Evolutionary conservation across 2,113 vertebrate genomes (phyloP).

Genomic region (Edolisoma coerulescens): DNA sequence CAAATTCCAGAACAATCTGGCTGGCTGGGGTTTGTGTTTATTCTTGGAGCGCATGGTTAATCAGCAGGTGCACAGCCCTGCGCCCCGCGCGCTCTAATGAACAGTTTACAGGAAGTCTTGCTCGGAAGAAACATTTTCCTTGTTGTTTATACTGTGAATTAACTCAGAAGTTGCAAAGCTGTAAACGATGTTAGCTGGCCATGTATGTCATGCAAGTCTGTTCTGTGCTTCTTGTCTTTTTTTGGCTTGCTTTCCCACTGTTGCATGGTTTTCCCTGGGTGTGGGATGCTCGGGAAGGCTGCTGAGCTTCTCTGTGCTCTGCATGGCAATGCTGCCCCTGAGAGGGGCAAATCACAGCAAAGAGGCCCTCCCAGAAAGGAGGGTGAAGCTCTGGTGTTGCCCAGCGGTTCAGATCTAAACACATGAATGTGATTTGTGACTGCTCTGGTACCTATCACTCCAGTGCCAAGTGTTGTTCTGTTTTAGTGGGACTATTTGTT

Average conservation of each 20-base stretch:
- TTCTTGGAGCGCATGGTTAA: slow-evolving; percentile 43
- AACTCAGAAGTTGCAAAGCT: slow-evolving; percentile 27
- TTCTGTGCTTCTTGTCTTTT: neutral
- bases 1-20: slow-evolving; percentile 33
- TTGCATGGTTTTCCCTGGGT: neutral
- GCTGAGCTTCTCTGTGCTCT: neutral
- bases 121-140: slow-evolving; percentile 43
- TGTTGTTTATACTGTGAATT: slow-evolving; percentile 11
- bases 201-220: neutral
- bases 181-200: neutral
- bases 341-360: neutral
- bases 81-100: neutral
- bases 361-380: neutral
- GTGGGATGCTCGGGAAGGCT: neutral
- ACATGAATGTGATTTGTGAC: neutral
- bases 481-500: slow-evolving; percentile 70
- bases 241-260: neutral
- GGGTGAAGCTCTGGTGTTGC: neutral
- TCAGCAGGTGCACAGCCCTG: slow-evolving; percentile 29
- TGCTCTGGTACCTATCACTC: neutral
- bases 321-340: neutral
- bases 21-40: neutral
- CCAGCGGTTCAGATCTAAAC: neutral
- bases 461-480: slow-evolving; percentile 56
- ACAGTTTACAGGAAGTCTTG: slow-evolving; percentile 40